Percentiles rank a stretch among this genome's conserved stretches.
phyloP scores from a whole-genome alignment of 2,113 vertebrate genomes.

The Okapia johnstoni region DNA sequence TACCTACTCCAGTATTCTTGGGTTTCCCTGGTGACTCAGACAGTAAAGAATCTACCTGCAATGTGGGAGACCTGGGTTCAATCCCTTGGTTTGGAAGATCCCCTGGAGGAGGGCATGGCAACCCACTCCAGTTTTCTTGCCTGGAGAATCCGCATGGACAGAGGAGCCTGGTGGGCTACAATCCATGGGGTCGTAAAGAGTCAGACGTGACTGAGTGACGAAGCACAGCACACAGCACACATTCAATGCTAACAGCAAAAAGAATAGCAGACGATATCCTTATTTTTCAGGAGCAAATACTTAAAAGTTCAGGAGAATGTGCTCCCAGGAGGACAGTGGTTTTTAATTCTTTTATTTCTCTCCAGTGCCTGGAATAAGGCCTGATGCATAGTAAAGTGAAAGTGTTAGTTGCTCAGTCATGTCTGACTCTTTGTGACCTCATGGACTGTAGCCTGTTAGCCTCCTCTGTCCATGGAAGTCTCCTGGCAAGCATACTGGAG shows the following conservation, averaged over 20 bases:
- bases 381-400: neutral
- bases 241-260: neutral
- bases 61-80: neutral
- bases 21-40: neutral
- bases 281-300: neutral
- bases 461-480: neutral
- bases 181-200: neutral
- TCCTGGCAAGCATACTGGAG: neutral
- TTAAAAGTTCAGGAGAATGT: neutral
- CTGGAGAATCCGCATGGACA: neutral
- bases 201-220: neutral
- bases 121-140: neutral
- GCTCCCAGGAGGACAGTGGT: neutral
- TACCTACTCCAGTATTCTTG: neutral
- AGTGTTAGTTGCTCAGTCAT: neutral
- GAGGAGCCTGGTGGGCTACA: neutral
- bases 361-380: neutral
- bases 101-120: neutral
- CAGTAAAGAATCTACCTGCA: neutral
- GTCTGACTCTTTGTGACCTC: neutral
- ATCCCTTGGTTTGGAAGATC: neutral
- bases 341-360: neutral
- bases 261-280: neutral
- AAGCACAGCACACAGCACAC: neutral
- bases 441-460: neutral